These are phyloP conservation scores for Clarias fuscus DNA, from an alignment of 2,797 vertebrate species.

Conservation along the genomic window DNA sequence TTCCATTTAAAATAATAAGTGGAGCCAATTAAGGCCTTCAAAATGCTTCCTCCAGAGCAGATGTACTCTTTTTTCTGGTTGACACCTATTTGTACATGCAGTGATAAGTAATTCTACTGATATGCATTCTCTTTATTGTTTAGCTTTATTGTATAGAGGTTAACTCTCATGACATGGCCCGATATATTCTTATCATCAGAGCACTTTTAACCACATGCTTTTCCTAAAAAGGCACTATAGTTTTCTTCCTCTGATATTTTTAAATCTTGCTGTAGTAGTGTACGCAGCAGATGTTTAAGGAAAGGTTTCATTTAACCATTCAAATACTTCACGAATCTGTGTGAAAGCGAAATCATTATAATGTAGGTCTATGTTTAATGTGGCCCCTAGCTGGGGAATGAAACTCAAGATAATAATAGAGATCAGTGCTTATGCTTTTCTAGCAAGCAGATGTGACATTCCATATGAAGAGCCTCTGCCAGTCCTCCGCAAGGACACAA, in stretches of 20 bases:
- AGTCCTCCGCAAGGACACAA: not conserved
- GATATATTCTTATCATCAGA: not conserved
- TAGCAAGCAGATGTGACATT: conserved; percentile 19
- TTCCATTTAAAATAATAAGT: not conserved
- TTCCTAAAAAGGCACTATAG: not conserved
- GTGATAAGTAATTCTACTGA: not conserved
- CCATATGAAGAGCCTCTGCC: not conserved
- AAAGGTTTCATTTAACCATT: not conserved
- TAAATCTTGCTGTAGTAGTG: not conserved
- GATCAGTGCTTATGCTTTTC: not conserved
- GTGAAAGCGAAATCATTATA: not conserved
- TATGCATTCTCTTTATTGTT: not conserved
- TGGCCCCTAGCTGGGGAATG: not conserved
- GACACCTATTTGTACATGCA: not conserved
- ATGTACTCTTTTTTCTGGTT: not conserved
- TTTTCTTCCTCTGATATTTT: not conserved
- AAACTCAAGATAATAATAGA: conserved; percentile 1
- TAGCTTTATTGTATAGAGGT: not conserved
- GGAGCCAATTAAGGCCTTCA: not conserved
- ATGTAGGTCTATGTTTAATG: not conserved
- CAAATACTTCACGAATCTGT: not conserved
- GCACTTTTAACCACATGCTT: not conserved
- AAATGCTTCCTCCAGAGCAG: not conserved
- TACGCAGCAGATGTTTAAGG: not conserved
- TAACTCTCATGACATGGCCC: not conserved